Evolutionary conservation across 92 coral and sea anemone genomes (phyloP).

Genomic region (Desmophyllum pertusum): DNA sequence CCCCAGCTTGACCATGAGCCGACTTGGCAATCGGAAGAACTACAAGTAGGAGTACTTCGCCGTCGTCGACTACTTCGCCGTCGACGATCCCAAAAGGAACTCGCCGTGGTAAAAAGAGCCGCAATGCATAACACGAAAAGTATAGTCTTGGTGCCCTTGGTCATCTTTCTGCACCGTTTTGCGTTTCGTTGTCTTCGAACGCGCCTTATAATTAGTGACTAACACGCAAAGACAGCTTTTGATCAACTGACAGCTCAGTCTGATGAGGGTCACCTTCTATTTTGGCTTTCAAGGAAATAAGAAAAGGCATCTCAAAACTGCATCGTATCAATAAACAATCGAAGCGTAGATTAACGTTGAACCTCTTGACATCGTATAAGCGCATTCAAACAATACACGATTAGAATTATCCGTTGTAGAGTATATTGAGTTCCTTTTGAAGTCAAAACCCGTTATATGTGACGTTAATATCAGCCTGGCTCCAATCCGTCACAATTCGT

Average conservation of each 20-base stretch:
- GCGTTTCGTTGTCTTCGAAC: not conserved
- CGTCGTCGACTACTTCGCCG: too few relatives aligned
- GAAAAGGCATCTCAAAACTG: too few relatives aligned
- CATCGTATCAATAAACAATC: too few relatives aligned
- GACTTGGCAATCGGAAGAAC: constrained; percentile 60
- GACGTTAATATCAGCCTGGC: too few relatives aligned
- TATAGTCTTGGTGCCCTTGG: not conserved
- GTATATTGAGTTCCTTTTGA: too few relatives aligned
- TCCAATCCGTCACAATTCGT: too few relatives aligned
- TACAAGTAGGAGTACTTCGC: constrained; percentile 66
- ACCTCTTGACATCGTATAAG: not conserved
- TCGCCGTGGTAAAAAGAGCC: not conserved
- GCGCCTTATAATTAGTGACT: too few relatives aligned
- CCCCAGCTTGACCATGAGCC: constrained; percentile 56
- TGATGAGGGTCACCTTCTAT: too few relatives aligned
- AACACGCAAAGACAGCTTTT: not conserved
- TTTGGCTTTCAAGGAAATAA: too few relatives aligned
- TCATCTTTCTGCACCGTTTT: not conserved
- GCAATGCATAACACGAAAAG: not conserved
- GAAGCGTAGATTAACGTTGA: not conserved
- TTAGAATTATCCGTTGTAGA: too few relatives aligned
- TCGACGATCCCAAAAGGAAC: not conserved
- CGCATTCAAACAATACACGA: not conserved
- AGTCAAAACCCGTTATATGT: too few relatives aligned
- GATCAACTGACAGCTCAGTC: too few relatives aligned